Evolutionary conservation across 1,140 invertebrate genomes (phyloP).

Genomic region (Stenopsyche tienmushanensis): DNA sequence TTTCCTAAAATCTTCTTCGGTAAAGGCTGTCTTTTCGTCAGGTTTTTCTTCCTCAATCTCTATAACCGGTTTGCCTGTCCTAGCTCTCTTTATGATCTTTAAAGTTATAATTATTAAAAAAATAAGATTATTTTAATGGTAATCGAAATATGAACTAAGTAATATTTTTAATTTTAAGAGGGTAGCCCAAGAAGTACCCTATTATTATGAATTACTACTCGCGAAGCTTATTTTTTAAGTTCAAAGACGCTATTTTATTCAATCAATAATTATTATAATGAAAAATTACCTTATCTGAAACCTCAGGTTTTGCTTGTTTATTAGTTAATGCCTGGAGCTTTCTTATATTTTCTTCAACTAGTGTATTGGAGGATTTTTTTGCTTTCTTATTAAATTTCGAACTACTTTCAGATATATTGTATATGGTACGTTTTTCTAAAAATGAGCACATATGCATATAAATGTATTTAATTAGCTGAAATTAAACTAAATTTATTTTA

Average conservation of each 20-base stretch:
- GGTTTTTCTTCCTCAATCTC: constrained; percentile 47
- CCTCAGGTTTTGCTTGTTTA: constrained; percentile 23
- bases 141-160: constrained; percentile 75
- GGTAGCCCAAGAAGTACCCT: neutral
- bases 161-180: too few relatives aligned
- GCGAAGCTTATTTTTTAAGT: too few relatives aligned
- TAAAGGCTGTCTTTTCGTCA: constrained; percentile 55
- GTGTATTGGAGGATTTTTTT: neutral
- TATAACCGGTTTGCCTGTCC: constrained; percentile 53
- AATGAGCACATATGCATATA: too few relatives aligned
- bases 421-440: constrained; percentile 35
- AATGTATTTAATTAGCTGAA: neutral
- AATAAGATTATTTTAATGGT: constrained; percentile 74
- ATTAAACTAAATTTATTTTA: constrained; percentile 2
- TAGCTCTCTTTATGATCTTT: constrained; percentile 56
- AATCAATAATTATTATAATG: constrained; percentile 1
- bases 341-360: constrained; percentile 35
- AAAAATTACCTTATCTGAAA: constrained; percentile 34
- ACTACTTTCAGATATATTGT: constrained; percentile 29
- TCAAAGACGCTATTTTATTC: too few relatives aligned
- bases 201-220: neutral
- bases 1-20: constrained; percentile 56
- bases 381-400: constrained; percentile 25
- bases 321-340: constrained; percentile 23
- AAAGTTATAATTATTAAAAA: constrained; percentile 40